These are phyloP conservation scores for Dastarcus helophoroides DNA, from an alignment of 2,888 invertebrate genomes.

Conservation along the genomic window DNA sequence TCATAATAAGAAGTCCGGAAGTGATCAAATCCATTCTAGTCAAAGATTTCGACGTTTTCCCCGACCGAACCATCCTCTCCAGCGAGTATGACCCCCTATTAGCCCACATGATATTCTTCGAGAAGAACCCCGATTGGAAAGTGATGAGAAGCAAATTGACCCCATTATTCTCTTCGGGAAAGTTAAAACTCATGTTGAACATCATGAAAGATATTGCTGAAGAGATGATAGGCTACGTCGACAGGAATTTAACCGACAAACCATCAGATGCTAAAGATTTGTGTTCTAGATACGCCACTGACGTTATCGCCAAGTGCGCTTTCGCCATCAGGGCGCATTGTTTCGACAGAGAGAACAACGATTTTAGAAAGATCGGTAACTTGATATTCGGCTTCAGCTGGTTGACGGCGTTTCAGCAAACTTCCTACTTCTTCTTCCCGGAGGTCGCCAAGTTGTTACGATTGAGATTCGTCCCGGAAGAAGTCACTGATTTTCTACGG, in stretches of 20 bases:
- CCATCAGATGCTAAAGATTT: constrained; percentile 26
- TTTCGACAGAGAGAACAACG: constrained; percentile 29
- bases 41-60: constrained; percentile 40
- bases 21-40: constrained; percentile 38
- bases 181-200: constrained; percentile 42
- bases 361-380: constrained; percentile 31
- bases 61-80: constrained; percentile 35
- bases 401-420: constrained; percentile 19
- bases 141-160: constrained; percentile 40
- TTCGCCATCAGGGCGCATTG: constrained; percentile 36
- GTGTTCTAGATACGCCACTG: constrained; percentile 34
- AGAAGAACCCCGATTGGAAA: constrained; percentile 43
- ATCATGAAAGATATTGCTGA: constrained; percentile 34
- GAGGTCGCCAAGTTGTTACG: constrained; percentile 19
- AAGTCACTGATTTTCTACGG: constrained; percentile 22
- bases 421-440: constrained; percentile 22
- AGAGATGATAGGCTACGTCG: constrained; percentile 20
- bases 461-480: constrained; percentile 21
- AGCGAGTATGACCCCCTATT: constrained; percentile 35
- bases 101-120: constrained; percentile 34
- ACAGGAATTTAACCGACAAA: constrained; percentile 3
- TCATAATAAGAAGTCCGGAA: constrained; percentile 38
- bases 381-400: constrained; percentile 26
- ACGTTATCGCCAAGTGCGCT: constrained; percentile 37
- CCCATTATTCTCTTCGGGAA: constrained; percentile 44